Evolutionary conservation across 2,888 invertebrate species (phyloP), one percentile per base, ranked within the genome.

Genomic region (Pyrrhia umbra): DNA sequence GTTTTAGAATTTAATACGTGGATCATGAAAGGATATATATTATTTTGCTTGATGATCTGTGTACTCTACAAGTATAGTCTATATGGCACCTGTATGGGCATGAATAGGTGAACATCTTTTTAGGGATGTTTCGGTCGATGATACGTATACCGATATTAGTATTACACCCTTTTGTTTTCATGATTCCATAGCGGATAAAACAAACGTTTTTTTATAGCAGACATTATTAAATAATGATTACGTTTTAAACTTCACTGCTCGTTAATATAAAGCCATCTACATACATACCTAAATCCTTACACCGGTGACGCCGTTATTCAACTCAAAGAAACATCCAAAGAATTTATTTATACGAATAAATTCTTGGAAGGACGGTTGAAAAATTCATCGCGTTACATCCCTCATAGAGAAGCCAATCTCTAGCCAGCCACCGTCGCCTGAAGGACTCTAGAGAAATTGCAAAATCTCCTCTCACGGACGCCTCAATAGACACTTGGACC

Each of bases 341-440:
- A 81, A 82, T 81, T 80, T 82, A 82, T 81, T 80, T 82, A 79
- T 80, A 82, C 79, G 76, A 81, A 81, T 79, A 81, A 80, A 83
- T 84, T 81, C 77, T 77, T 43, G 40, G 50, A 60, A 66, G 68
- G 34, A 60, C 75, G 70, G 68, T 75, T 81, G 79, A 82, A 82
- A 83, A 83, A 82, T 81, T 80, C 73, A 81, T 66, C 39, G 56
- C 43, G 46, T 47, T 55, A 46, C 43, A 56, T 77, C 68, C 61
- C 68, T 75, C 76, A 73, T 55, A 61, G 51, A 16, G 54, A 39
- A 60, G 57, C 46, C 67, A 65, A 68, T 68, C 50, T 71, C 20
- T 62, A 56, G 52, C 39, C 59, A 37, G 47, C 52, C 49, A 47
- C 21, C 42, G 55, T 34, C 39, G 43, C 23, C 30, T 27, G 13